Conservation (phyloP, 2,888 invertebrate genomes). For the Macrosiphum euphorbiae region DNA sequence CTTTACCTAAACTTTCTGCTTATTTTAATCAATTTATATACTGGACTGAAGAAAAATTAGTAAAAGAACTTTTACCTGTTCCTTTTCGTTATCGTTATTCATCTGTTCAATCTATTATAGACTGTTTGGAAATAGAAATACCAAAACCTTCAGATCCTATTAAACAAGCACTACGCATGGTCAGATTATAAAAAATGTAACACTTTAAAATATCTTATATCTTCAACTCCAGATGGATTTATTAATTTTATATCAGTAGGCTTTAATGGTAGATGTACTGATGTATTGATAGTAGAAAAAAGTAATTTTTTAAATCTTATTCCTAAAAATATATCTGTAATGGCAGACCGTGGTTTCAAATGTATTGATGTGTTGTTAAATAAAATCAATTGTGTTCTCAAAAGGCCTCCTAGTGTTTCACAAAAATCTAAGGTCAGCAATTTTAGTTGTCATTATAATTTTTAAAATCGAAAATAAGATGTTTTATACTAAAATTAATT, state of each 20-base stretch:
- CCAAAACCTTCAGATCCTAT: constrained; percentile 67
- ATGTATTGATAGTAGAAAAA: constrained; percentile 67
- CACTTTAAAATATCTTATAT: constrained; percentile 69
- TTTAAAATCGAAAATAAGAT: too few relatives aligned
- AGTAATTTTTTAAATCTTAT: constrained; percentile 67
- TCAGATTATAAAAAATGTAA: constrained; percentile 69
- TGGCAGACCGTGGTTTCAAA: constrained; percentile 68
- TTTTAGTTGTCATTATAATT: not conserved
- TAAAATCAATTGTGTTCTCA: too few relatives aligned
- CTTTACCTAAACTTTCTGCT: constrained; percentile 43
- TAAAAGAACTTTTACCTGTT: constrained; percentile 47
- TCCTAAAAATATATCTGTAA: constrained; percentile 65
- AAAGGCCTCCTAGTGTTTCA: too few relatives aligned
- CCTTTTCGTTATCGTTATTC: constrained; percentile 59
- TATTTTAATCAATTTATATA: constrained; percentile 57
- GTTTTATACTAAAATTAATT: too few relatives aligned
- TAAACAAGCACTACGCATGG: constrained; percentile 68
- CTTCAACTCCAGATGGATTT: constrained; percentile 68
- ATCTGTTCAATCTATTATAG: constrained; percentile 67
- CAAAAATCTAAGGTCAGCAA: too few relatives aligned
- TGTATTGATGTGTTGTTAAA: constrained; percentile 66
- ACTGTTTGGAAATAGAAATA: constrained; percentile 68
- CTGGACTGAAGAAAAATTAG: constrained; percentile 54
- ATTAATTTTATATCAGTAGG: constrained; percentile 69
- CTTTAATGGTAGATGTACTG: constrained; percentile 69